Evolutionary conservation across 2,888 invertebrate genomes (phyloP).

Genomic region (Eristalis intricaria): DNA sequence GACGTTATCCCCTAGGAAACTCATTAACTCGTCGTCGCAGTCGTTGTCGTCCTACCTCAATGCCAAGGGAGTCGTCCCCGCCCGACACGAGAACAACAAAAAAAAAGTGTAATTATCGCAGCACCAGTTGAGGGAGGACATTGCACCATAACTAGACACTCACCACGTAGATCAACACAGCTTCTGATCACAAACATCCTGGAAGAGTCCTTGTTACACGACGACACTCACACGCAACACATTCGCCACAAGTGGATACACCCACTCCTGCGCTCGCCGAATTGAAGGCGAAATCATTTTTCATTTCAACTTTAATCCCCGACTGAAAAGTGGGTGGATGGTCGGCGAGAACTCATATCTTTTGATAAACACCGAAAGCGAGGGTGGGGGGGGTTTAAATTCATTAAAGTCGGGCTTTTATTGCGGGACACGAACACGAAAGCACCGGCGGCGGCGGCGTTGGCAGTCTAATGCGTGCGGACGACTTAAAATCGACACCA

Average conservation of each 20-base stretch:
- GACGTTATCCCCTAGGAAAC: slow-evolving; percentile 6
- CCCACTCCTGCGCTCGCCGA: background rate
- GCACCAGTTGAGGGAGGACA: background rate
- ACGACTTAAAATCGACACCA: slow-evolving; percentile 39
- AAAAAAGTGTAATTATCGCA: slow-evolving; percentile 43
- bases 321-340: slow-evolving; percentile 12
- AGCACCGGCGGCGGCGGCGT: background rate
- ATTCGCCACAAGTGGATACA: background rate
- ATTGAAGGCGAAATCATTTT: slow-evolving; percentile 8
- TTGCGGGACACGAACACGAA: slow-evolving; percentile 48
- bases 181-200: slow-evolving; percentile 74
- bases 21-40: slow-evolving; percentile 25
- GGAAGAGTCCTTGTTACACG: slow-evolving; percentile 1
- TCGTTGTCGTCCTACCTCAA: background rate
- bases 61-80: background rate
- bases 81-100: background rate
- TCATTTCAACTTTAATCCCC: slow-evolving; percentile 45
- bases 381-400: slow-evolving; percentile 15
- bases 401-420: slow-evolving; percentile 45
- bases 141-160: slow-evolving; percentile 37
- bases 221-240: background rate
- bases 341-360: background rate
- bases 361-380: slow-evolving; percentile 18
- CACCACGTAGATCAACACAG: slow-evolving; percentile 72
- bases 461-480: background rate